Evolutionary conservation across 2,113 vertebrate genomes (phyloP), one percentile per base, ranked within the genome.

Genomic region (Cavia aperea): DNA sequence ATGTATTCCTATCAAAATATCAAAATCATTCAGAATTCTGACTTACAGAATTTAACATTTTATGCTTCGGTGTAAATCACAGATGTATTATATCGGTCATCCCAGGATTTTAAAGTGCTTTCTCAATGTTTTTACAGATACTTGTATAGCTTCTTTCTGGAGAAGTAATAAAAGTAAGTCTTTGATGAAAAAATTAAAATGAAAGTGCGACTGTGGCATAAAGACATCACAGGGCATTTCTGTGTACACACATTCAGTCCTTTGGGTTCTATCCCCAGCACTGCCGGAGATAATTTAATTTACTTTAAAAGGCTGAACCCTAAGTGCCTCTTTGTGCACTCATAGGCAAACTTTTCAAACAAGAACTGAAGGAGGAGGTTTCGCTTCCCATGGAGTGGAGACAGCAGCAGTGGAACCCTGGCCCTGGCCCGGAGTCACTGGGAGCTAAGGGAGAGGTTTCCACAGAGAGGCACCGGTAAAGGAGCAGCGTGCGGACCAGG

Each of bases 31-130:
- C 56, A 56, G 56, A 56, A 56, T 56, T 56, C 56, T 56, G 56
- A 56, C 56, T 56, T 15, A 56, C 56, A 56, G 14, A 56, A 56
- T 56, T 56, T 56, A 56, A 56, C 56, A 56, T 56, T 5, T 56
- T 92, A 70, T 68, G 79, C 72, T 94, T 86, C 83, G 15, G 66
- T 96, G 12, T 88, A 89, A 94, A 54, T 66, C 68, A 90, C 12
- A 88, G 77, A 83, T 82, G 4, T 82, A 49, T 26, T 68, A 54
- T 58, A 36, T 70, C 33, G 62, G 36, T 68, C 43, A 56, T 14
- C 56, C 56, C 15, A 56, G 14, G 15, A 16, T 56, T 56, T 18
- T 56, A 56, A 56, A 56, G 56, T 16, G 56, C 15, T 56, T 56
- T 56, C 16, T 56, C 56, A 56, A 56, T 56, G 56, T 56, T 56